Evolutionary conservation across 2,888 invertebrate genomes (phyloP).

Genomic region (Plebejus anna): DNA sequence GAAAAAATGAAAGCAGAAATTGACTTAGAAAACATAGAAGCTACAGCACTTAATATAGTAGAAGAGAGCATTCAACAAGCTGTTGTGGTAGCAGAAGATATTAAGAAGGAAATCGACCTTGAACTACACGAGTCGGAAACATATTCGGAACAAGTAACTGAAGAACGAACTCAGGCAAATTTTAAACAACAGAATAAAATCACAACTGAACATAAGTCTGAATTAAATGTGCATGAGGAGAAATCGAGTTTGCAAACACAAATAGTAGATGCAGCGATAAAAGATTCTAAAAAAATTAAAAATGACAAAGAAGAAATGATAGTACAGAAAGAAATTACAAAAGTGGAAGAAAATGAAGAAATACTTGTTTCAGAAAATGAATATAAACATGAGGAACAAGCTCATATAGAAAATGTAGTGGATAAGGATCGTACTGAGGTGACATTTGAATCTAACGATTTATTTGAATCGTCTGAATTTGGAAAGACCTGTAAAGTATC

Average conservation of each 20-base stretch:
- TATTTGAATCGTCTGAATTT: conserved; percentile 3
- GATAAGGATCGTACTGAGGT: conserved; percentile 29
- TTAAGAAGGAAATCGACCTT: conserved; percentile 56
- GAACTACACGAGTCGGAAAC: conserved; percentile 42
- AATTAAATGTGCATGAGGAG: conserved; percentile 1
- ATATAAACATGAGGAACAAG: conserved; percentile 38
- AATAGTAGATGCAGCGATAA: background rate
- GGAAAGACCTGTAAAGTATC: conserved; percentile 28
- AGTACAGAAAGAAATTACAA: background rate
- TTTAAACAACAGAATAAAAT: background rate
- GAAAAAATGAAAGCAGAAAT: conserved; percentile 45
- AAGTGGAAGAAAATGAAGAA: background rate
- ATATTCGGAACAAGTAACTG: background rate
- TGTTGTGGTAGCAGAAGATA: conserved; percentile 56
- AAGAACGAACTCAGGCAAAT: background rate
- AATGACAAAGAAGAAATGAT: background rate
- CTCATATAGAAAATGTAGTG: background rate
- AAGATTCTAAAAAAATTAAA: conserved; percentile 7
- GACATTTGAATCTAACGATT: background rate
- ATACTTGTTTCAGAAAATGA: background rate
- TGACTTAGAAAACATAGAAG: conserved; percentile 56
- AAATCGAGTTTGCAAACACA: background rate
- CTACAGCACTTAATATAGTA: conserved; percentile 55
- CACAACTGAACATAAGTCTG: background rate
- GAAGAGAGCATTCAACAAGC: conserved; percentile 63